Conservation (phyloP, 2,113 vertebrate species). For the Burhinus oedicnemus region DNA sequence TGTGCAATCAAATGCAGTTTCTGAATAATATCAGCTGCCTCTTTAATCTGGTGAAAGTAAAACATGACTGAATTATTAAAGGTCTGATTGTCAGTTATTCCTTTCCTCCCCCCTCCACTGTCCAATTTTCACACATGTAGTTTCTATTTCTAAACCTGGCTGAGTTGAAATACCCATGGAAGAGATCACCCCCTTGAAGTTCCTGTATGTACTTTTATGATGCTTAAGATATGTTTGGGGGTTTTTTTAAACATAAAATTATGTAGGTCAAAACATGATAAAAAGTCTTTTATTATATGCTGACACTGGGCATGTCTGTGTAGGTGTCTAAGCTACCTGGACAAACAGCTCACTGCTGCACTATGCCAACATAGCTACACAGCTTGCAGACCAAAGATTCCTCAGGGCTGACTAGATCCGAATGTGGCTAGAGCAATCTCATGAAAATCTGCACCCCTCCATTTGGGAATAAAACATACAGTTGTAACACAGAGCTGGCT, state of each 20-base stretch:
- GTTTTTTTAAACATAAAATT: background rate
- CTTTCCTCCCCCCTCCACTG: background rate
- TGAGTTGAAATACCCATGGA: background rate
- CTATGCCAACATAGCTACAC: background rate
- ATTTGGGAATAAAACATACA: background rate
- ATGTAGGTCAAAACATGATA: background rate
- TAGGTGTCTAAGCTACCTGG: background rate
- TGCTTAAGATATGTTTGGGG: background rate
- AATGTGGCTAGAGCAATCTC: background rate
- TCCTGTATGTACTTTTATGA: background rate
- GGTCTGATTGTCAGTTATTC: background rate
- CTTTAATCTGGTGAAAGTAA: slow-evolving; percentile 89
- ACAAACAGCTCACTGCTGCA: background rate
- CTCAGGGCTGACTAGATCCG: background rate
- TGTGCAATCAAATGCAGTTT: slow-evolving; percentile 98
- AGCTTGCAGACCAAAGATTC: background rate
- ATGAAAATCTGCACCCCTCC: background rate
- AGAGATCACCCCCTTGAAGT: background rate
- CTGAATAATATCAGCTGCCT: slow-evolving; percentile 99
- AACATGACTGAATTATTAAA: slow-evolving; percentile 17
- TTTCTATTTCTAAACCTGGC: background rate
- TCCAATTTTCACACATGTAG: background rate
- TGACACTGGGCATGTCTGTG: background rate
- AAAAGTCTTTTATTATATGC: background rate
- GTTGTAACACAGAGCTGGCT: background rate